A percentile compares a stretch with the other conserved stretches of the same genome.
phyloP scores from a whole-genome alignment of 2,113 vertebrate genomes.

The Eulacestoma nigropectus region DNA sequence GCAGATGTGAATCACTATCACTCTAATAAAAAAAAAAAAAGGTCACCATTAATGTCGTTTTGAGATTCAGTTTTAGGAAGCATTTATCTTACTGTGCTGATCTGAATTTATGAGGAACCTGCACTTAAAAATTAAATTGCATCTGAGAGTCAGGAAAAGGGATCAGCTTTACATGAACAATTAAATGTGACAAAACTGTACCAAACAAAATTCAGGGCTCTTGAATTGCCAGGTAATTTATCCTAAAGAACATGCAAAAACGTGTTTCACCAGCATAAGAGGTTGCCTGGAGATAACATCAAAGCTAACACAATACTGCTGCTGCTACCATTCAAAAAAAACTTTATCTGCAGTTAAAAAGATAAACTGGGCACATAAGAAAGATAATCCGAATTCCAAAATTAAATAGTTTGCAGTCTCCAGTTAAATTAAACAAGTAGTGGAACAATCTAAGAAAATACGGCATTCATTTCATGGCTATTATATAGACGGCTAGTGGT shows the following conservation, averaged over 20 bases:
- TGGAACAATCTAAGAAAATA: not conserved
- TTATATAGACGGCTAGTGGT: not conserved
- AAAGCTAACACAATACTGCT: not conserved
- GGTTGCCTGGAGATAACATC: not conserved
- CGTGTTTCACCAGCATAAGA: not conserved
- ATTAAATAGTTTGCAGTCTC: not conserved
- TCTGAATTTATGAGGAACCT: not conserved
- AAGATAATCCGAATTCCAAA: not conserved
- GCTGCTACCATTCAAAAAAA: not conserved
- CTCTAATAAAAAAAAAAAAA: not conserved
- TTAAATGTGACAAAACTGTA: not conserved
- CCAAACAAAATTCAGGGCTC: not conserved
- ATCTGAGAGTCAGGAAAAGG: not conserved
- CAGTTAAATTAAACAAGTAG: conserved; percentile 15
- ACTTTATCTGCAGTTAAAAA: conserved; percentile 8
- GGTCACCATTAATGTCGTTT: not conserved
- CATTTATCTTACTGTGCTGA: not conserved
- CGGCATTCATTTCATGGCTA: not conserved
- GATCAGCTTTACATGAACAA: not conserved
- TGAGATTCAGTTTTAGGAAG: not conserved
- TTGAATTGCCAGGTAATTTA: not conserved
- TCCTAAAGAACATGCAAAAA: not conserved
- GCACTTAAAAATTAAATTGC: not conserved
- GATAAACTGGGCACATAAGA: not conserved
- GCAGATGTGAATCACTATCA: not conserved